Evolutionary conservation across 23 tunicate species (phyloP).

Genomic region (Aplidium turbinatum): DNA sequence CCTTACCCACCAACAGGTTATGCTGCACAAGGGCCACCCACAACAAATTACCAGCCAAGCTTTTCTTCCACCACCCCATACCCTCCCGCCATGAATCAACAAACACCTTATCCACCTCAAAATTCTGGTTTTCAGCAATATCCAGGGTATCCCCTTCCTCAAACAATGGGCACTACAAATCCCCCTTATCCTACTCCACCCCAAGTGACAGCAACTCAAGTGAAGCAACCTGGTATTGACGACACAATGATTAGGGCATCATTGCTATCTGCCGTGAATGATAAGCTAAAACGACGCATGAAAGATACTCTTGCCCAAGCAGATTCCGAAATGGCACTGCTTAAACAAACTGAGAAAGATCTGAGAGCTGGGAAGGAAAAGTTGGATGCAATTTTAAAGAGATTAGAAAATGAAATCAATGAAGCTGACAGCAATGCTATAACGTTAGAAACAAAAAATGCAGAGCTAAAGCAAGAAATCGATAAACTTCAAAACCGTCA

Average conservation of each 20-base stretch:
- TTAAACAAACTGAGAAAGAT: constrained; percentile 73
- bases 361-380: constrained; percentile 61
- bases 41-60: constrained; percentile 53
- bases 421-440: constrained; percentile 59
- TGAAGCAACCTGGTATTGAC: constrained; percentile 40
- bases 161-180: background rate
- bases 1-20: constrained; percentile 46
- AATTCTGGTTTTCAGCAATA: constrained; percentile 32
- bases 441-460: constrained; percentile 61
- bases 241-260: constrained; percentile 83
- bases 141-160: constrained; percentile 35
- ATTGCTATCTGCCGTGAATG: constrained; percentile 69
- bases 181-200: constrained; percentile 42
- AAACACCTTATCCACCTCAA: constrained; percentile 36
- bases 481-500: constrained; percentile 51
- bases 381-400: constrained; percentile 44
- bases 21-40: constrained; percentile 81
- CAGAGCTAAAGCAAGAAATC: constrained; percentile 53
- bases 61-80: constrained; percentile 51
- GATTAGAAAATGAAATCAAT: constrained; percentile 52
- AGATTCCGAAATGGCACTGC: constrained; percentile 42
- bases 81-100: constrained; percentile 38
- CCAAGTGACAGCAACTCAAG: background rate
- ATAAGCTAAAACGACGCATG: constrained; percentile 69
- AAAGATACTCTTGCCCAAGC: constrained; percentile 67